These are phyloP conservation scores for Nymphalis polychloros DNA, from an alignment of 2,888 invertebrate species.

Conservation along the genomic window DNA sequence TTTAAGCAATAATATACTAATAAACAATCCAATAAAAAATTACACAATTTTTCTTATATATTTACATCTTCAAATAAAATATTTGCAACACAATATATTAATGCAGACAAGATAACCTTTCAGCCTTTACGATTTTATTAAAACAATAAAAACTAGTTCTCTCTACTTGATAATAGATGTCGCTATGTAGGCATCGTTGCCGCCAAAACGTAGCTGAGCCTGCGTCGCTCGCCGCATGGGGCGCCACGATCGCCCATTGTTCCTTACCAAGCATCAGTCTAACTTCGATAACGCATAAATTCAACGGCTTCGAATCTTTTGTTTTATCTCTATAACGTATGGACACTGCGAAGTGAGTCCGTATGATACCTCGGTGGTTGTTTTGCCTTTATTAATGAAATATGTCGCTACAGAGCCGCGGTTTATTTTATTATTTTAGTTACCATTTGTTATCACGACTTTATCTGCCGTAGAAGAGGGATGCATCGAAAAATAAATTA, in stretches of 20 bases:
- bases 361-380: conserved; percentile 74
- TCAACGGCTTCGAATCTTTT: conserved; percentile 75
- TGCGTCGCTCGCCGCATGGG: conserved; percentile 74
- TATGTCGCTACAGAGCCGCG: conserved; percentile 73
- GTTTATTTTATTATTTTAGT: conserved; percentile 81
- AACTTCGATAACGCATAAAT: conserved; percentile 79
- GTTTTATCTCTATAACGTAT: conserved; percentile 81
- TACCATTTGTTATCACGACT: conserved; percentile 82
- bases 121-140: conserved; percentile 31
- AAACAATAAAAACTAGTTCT: conserved; percentile 47
- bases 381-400: conserved; percentile 82
- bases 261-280: conserved; percentile 67
- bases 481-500: conserved; percentile 79
- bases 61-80: background rate
- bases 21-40: background rate
- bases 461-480: conserved; percentile 76
- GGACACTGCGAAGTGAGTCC: conserved; percentile 80
- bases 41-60: background rate
- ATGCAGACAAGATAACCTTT: background rate
- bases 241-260: conserved; percentile 80
- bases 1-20: too few relatives aligned
- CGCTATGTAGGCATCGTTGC: conserved; percentile 50
- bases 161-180: conserved; percentile 74
- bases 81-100: background rate
- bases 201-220: conserved; percentile 33